Conservation (phyloP, 2,797 vertebrate species). For the Nannoperca australis region DNA sequence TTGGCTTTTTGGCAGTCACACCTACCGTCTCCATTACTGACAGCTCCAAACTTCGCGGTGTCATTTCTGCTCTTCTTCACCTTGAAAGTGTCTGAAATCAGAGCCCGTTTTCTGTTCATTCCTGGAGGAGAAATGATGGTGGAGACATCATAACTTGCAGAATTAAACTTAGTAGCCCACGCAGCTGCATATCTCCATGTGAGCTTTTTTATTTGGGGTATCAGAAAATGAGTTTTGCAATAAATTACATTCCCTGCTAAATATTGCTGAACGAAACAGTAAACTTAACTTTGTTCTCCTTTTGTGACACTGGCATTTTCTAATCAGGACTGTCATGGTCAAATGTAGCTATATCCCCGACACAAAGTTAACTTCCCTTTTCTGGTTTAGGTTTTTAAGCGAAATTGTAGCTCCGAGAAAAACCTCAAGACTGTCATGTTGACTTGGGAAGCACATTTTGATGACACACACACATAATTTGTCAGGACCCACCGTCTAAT, state of each 20-base stretch:
- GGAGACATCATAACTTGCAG: neutral
- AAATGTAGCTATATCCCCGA: neutral
- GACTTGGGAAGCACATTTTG: neutral
- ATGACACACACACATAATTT: neutral
- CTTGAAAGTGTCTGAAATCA: slow-evolving; percentile 82
- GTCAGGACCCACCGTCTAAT: neutral
- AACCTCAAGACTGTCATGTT: neutral
- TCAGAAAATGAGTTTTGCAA: no score
- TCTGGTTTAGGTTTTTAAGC: neutral
- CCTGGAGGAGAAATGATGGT: slow-evolving; percentile 29
- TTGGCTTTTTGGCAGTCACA: neutral
- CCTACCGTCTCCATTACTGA: slow-evolving; percentile 61
- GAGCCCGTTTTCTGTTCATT: slow-evolving; percentile 86
- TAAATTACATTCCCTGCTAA: neutral
- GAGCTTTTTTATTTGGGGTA: neutral
- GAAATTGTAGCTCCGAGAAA: neutral
- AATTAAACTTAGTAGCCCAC: neutral
- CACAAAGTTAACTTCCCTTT: neutral
- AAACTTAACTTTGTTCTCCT: neutral
- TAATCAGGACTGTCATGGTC: neutral
- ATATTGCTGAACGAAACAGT: neutral
- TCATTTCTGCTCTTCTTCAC: slow-evolving; percentile 77
- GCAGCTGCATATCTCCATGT: neutral
- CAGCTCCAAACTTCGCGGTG: slow-evolving; percentile 64
- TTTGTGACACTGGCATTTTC: neutral